These are phyloP conservation scores for Thaleichthys pacificus DNA, from an alignment of 2,797 vertebrate genomes.

Conservation along the genomic window DNA sequence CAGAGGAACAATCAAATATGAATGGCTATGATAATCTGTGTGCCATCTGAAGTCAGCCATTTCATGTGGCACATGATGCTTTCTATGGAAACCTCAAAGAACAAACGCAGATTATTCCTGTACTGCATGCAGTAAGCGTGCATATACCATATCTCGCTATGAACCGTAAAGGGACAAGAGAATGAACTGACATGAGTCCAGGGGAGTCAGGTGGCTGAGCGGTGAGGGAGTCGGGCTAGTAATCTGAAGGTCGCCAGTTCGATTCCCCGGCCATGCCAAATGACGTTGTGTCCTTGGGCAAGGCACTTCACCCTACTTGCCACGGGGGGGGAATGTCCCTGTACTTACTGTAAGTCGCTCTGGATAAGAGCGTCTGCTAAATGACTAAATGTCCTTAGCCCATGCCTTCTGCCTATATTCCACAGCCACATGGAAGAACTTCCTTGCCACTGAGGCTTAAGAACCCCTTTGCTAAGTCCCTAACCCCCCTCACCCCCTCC, in stretches of 20 bases:
- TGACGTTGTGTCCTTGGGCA: no score
- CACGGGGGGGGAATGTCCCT: no score
- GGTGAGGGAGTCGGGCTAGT: no score
- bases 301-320: no score
- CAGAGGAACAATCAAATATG: constrained; percentile 55
- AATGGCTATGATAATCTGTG: constrained; percentile 51
- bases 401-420: constrained; percentile 25
- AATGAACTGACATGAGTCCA: constrained; percentile 37
- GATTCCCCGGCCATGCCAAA: no score
- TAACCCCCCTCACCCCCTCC: constrained; percentile 35
- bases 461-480: constrained; percentile 54
- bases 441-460: constrained; percentile 63
- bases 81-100: constrained; percentile 30
- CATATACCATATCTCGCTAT: not conserved
- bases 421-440: constrained; percentile 51
- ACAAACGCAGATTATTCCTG: not conserved
- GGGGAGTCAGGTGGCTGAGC: no score
- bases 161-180: constrained; percentile 11
- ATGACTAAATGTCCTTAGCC: no score
- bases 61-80: constrained; percentile 44
- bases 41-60: constrained; percentile 52
- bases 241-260: no score
- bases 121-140: not conserved
- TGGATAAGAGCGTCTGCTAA: no score
- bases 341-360: no score